Base-by-base conservation (phyloP, 1,140 invertebrate species). In the Eciton burchellii region DNA sequence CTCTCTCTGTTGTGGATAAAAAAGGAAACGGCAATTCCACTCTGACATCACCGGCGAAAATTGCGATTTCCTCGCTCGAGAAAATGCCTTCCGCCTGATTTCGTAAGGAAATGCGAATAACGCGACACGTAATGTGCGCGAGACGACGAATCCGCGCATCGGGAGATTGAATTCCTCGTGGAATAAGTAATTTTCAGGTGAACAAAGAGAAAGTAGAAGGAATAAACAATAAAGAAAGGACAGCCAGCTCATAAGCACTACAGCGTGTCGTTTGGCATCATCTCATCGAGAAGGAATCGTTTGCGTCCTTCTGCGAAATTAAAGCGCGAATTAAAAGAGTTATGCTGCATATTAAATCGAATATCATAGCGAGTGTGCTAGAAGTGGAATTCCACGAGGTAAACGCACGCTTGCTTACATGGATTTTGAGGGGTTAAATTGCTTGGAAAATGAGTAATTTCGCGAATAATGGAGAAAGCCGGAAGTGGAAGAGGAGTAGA, bases 401-500 rank as follows among this genome's bases (percentile, higher is more conserved):
- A 47, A 79, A 21, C 29, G 43, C 6, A 19, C 49, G 43, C 45
- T 19, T 24, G 45, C 49, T 81, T 14, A 35, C 52, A 26, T 45
- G 41, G 57, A 21, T 81, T 54, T 86, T 29, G 47, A 65, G 60
- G 26, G 57, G 52, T 70, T 47, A 81, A 85, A 85, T 85, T 84
- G 54, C 74, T 52, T 52, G 52, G 66, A 57, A 84, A 86, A 81
- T 84, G 60, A 81, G 60, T 81, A 73, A 76, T 85, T 49, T 60
- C 41, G 49, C 41, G 60, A 65, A 82, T 84, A 82, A 82, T 65
- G 60, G 60, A 59, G 59, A 65, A 82, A 26, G 56, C 19, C 41
- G 45, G 52, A 60, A 82, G 47, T 35, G 29, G 45, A 57, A 57
- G 35, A 35, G 19, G 47, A 43, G 60, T 29, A 68, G 54, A 47